Base-by-base conservation (phyloP, 2,113 vertebrate species). In the Rhinogobius similis region DNA sequence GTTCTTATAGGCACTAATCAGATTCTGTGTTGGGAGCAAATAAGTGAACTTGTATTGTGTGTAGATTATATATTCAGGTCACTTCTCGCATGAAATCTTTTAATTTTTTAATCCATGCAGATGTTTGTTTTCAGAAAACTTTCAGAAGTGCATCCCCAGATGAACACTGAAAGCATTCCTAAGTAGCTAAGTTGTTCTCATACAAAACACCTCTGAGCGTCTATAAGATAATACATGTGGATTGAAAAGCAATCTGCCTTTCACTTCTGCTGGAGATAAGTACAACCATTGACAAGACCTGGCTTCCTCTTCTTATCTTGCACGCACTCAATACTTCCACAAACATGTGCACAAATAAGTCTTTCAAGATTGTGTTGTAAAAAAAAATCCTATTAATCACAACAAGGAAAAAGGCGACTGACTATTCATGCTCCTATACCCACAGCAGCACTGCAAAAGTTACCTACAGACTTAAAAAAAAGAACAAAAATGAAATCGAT, bases 1-100 rank as follows among this genome's bases (percentile, higher is more conserved):
- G 88, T 93, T 91, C 91, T 92, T 89, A 82, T 87, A 84, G 85
- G 76, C 87, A 82, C 84, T 89, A 92, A 92, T 92, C 90, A 90
- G 84, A 91, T 84, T 63, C 36, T 53, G 78, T 78, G 82, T 90
- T 76, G 82, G 68, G 82, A 83, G 87, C 83, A 78, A 92, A 92
- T 90, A 90, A 88, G 86, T 81, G 75, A 89, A 87, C 89, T 87
- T 85, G 86, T 73, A 93, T 93, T 94, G 92, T 94, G 87, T 93
- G 92, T 92, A 92, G 93, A 94, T 93, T 91, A 92, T 87, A 88
- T 90, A 93, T 93, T 92, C 91, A 90, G 88, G 91, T 93, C 92
- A 93, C 89, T 88, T 84, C 82, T 91, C 81, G 70, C 68, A 77
- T 80, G 85, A 91, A 92, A 92, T 90, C 82, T 88, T 92, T 89